These are phyloP conservation scores for Rhinolophus ferrumequinum DNA, from an alignment of 2,113 vertebrate genomes.

Conservation along the genomic window DNA sequence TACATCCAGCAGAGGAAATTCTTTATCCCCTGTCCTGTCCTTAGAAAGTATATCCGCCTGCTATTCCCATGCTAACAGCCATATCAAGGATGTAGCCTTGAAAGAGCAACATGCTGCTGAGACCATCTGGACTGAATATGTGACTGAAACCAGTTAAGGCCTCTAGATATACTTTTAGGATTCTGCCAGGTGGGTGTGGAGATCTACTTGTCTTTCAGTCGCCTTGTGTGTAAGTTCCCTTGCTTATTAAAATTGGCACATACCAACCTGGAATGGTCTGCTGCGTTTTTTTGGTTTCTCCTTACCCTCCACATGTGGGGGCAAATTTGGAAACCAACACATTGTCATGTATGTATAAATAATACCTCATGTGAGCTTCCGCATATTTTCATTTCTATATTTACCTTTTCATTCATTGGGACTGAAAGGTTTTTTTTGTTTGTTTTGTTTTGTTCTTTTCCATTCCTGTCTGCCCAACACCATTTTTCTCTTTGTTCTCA, in stretches of 20 bases:
- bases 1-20: not conserved
- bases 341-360: not conserved
- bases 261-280: not conserved
- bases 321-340: not conserved
- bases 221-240: not conserved
- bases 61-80: not conserved
- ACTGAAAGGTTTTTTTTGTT: not conserved
- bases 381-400: not conserved
- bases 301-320: not conserved
- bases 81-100: not conserved
- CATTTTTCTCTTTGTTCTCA: conserved; percentile 13
- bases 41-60: not conserved
- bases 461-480: not conserved
- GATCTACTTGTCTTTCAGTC: not conserved
- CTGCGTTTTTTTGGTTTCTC: not conserved
- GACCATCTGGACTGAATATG: not conserved
- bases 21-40: not conserved
- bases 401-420: not conserved
- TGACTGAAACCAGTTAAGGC: not conserved
- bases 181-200: not conserved
- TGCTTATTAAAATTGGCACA: not conserved
- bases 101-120: not conserved
- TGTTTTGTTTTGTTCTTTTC: not conserved
- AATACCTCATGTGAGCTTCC: not conserved
- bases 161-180: not conserved